These are phyloP conservation scores for Maconellicoccus hirsutus DNA, from an alignment of 1,140 invertebrate genomes.

Conservation along the genomic window DNA sequence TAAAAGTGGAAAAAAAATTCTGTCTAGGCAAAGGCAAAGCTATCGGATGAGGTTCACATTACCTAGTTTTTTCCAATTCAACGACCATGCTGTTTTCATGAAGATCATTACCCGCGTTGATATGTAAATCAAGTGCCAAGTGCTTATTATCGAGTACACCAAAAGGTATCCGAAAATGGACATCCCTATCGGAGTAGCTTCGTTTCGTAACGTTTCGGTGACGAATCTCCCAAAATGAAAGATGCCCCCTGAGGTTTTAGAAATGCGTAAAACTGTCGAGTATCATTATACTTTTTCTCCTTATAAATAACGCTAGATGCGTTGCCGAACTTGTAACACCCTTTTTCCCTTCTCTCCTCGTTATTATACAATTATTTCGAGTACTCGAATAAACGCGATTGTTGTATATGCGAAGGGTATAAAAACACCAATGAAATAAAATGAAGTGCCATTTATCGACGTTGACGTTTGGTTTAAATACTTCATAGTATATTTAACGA, in stretches of 20 bases:
- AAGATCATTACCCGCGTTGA: too few relatives aligned
- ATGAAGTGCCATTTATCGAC: slow-evolving; percentile 7
- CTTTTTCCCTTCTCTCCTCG: neutral
- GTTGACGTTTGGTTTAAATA: neutral
- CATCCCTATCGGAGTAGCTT: slow-evolving; percentile 1
- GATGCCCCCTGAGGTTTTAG: slow-evolving; percentile 19
- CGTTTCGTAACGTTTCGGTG: neutral
- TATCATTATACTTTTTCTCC: slow-evolving; percentile 10
- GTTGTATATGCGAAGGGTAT: too few relatives aligned
- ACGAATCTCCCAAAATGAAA: neutral
- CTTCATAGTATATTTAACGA: neutral
- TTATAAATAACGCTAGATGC: neutral
- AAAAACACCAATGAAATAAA: neutral
- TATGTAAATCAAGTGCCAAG: too few relatives aligned
- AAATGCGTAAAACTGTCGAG: slow-evolving; percentile 17
- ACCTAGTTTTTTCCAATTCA: too few relatives aligned
- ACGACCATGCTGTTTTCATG: too few relatives aligned
- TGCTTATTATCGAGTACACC: too few relatives aligned
- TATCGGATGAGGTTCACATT: too few relatives aligned
- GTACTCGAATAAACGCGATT: too few relatives aligned
- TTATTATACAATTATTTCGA: slow-evolving; percentile 15
- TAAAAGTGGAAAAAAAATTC: too few relatives aligned
- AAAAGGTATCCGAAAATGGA: too few relatives aligned
- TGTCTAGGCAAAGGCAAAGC: too few relatives aligned
- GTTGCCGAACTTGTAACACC: neutral